These are phyloP conservation scores for Formicarius rufipectus DNA, from an alignment of 2,113 vertebrate species.

Conservation along the genomic window DNA sequence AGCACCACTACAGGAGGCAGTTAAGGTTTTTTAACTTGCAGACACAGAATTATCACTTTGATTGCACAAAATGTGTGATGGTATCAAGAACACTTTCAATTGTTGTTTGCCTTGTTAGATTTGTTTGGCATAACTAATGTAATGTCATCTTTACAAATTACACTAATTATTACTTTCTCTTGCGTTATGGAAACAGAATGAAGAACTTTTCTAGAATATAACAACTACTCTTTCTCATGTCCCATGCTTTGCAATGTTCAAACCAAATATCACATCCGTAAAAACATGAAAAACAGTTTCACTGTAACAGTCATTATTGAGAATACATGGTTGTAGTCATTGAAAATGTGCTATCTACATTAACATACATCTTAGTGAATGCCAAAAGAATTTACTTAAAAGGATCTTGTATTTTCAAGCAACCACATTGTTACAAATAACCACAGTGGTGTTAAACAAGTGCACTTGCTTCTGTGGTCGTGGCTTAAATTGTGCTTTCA, in stretches of 20 bases:
- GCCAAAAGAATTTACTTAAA: slow-evolving; percentile 2
- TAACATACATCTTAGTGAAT: neutral
- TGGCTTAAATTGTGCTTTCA: neutral
- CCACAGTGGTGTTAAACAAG: neutral
- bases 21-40: neutral
- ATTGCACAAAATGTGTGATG: neutral
- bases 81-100: slow-evolving; percentile 8
- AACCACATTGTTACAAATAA: neutral
- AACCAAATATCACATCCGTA: slow-evolving; percentile 42
- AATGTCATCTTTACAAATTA: slow-evolving; percentile 41
- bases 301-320: slow-evolving; percentile 31
- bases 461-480: neutral
- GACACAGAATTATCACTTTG: neutral
- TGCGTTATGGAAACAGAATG: neutral
- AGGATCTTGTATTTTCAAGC: neutral
- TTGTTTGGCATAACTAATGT: neutral
- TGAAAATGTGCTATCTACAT: slow-evolving; percentile 11
- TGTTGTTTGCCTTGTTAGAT: neutral
- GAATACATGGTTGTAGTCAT: neutral
- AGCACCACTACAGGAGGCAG: neutral
- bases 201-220: neutral
- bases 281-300: slow-evolving; percentile 47
- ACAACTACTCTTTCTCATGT: neutral
- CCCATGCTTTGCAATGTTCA: neutral
- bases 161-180: slow-evolving; percentile 43